These are phyloP conservation scores for Dendrolimus kikuchii DNA, from an alignment of 1,140 invertebrate species.

Conservation along the genomic window DNA sequence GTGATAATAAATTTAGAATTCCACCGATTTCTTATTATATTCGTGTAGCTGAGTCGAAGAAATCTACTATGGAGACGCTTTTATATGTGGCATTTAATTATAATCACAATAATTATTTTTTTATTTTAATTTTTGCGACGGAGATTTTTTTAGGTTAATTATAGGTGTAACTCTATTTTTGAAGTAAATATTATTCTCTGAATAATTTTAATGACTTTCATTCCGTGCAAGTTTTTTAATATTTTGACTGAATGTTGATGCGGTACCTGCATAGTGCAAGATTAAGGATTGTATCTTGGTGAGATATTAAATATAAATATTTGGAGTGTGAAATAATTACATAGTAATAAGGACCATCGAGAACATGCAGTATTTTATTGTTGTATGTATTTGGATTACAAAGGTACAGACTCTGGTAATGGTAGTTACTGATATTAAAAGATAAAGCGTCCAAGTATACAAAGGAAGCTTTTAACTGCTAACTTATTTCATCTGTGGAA, in stretches of 20 bases:
- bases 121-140: conserved; percentile 56
- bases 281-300: conserved; percentile 32
- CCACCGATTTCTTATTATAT: conserved; percentile 61
- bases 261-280: conserved; percentile 39
- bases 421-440: no score
- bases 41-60: conserved; percentile 46
- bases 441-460: no score
- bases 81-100: conserved; percentile 38
- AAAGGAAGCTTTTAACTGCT: no score
- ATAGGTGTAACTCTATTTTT: conserved; percentile 59
- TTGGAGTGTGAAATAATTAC: conserved; percentile 21
- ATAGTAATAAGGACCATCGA: conserved; percentile 27
- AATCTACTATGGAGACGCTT: conserved; percentile 52
- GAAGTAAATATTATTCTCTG: conserved; percentile 48
- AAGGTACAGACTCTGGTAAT: no score
- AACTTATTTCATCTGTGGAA: no score
- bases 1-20: conserved; percentile 69
- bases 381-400: no score
- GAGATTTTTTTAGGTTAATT: conserved; percentile 46
- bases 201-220: conserved; percentile 61
- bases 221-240: conserved; percentile 62
- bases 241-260: conserved; percentile 54
- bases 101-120: conserved; percentile 65
- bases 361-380: conserved; percentile 7
- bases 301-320: conserved; percentile 9